Evolutionary conservation across 64 coral and sea anemone species (phyloP), one percentile per base, ranked within the genome.

Genomic region (Trachythela sp.): DNA sequence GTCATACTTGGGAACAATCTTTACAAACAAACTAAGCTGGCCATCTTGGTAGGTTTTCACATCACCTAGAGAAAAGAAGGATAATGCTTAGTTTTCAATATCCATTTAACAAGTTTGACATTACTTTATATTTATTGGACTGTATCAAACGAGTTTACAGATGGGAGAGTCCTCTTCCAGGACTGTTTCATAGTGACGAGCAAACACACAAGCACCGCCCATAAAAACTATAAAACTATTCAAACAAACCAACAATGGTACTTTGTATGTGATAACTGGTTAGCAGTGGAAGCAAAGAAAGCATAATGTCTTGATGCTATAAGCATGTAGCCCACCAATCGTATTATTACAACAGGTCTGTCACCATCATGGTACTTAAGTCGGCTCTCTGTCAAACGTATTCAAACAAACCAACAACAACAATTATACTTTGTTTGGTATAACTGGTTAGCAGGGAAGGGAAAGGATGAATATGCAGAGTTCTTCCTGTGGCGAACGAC

Each of bases 401-500:
- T 97, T 20, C 89, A 89, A 24, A 92, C 89, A 8, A 70, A 84
- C 2, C n/a, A n/a, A n/a, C n/a, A n/a, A n/a, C 70, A 97, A 18
- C 89, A 89, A 15, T 92, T 37, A 29, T 97, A 90, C 86, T 97
- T 97, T 67, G 86, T 97, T 24, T 97, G 92, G 86, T 90, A 94
- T 18, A 88, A 90, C 35, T 97, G 92, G 92, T 33, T 97, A 30
- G 92, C 95, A 4, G 92, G 94, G 0, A 90, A n/a, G n/a, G n/a
- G n/a, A n/a, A n/a, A n/a, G n/a, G n/a, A n/a, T n/a, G n/a, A 94
- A 77, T 92, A 94, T 83, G 92, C 90, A 83, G 92, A 20, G 54
- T 97, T 87, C 87, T 97, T 68, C 85, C 93, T 30, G 86, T 97
- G 0, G 92, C 92, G 24, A 94, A 85, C 85, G 87, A 92, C 39